A percentile compares a stretch with the other conserved stretches of the same genome.
Evolutionary conservation across 2,797 vertebrate species (phyloP).

Genomic region (Chiroxiphia lanceolata): DNA sequence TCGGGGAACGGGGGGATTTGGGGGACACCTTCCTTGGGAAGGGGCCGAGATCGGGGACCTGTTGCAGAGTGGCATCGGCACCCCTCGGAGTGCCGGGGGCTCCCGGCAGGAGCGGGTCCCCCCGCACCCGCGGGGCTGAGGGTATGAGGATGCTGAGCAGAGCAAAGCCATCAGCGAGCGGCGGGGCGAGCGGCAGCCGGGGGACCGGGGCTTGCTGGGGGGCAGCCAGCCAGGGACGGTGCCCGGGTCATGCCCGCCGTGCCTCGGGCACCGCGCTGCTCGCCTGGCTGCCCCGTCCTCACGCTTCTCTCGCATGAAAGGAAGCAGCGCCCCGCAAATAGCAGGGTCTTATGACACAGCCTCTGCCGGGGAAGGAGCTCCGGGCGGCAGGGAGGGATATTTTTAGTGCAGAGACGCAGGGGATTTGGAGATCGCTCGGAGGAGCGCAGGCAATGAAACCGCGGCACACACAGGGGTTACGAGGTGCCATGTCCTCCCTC

Average conservation of each 20-base stretch:
- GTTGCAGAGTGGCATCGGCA: neutral
- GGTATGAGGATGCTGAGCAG: neutral
- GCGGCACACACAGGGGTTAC: constrained; percentile 18
- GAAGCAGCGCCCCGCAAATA: constrained; percentile 63
- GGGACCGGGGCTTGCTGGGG: neutral
- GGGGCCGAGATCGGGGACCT: neutral
- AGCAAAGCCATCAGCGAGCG: neutral
- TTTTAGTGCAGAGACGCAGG: constrained; percentile 64
- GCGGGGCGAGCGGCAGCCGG: neutral
- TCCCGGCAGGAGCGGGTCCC: neutral
- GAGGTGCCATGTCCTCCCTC: constrained; percentile 4
- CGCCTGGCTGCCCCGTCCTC: neutral
- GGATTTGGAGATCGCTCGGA: constrained; percentile 38
- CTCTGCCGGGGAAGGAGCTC: constrained; percentile 55
- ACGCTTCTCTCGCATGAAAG: neutral
- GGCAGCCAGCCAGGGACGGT: neutral
- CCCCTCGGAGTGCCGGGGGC: neutral
- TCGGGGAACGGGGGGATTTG: neutral
- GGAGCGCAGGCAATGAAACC: constrained; percentile 10
- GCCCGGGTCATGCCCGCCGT: neutral
- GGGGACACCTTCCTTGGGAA: neutral
- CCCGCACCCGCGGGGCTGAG: neutral
- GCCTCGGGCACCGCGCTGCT: neutral
- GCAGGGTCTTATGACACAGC: constrained; percentile 68
- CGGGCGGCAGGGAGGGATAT: constrained; percentile 45